Evolutionary conservation across 2,797 vertebrate species (phyloP), one percentile per base, ranked within the genome.

Genomic region (Pelodytes ibericus): DNA sequence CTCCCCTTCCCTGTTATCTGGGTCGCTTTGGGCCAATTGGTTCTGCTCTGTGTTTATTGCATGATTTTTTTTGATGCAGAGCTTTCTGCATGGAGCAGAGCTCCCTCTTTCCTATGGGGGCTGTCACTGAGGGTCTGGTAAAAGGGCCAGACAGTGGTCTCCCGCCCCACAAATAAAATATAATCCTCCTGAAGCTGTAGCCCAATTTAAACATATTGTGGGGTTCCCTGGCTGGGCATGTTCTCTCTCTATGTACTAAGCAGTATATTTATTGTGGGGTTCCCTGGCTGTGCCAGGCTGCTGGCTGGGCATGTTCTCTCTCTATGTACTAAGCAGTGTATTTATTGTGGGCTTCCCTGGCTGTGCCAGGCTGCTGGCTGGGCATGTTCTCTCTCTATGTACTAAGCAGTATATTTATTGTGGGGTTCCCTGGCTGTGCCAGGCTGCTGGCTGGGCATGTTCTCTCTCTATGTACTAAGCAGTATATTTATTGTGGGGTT

Each of bases 401-500:
- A n/a, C n/a, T n/a, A n/a, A n/a, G n/a, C n/a, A n/a, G n/a, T n/a
- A n/a, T n/a, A n/a, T n/a, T n/a, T n/a, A n/a, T n/a, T n/a, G n/a
- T n/a, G n/a, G n/a, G n/a, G n/a, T n/a, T n/a, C n/a, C n/a, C n/a
- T n/a, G n/a, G n/a, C n/a, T n/a, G n/a, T n/a, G n/a, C n/a, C n/a
- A n/a, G n/a, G n/a, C n/a, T n/a, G n/a, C n/a, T n/a, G n/a, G n/a
- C n/a, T n/a, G n/a, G n/a, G n/a, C n/a, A n/a, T n/a, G n/a, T n/a
- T n/a, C n/a, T n/a, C n/a, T n/a, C n/a, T n/a, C 69, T 78, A 41
- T 78, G 75, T 72, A 78, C 75, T 53, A 60, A 69, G 69, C 75
- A 78, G n/a, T n/a, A n/a, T n/a, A n/a, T n/a, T n/a, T 72, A 59
- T 72, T 78, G 75, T 78, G 75, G 75, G 69, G n/a, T n/a, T n/a